A percentile compares a stretch with the other conserved stretches of the same genome.
phyloP scores from a whole-genome alignment of 2,797 vertebrate genomes.

The Gallirallus australis region DNA sequence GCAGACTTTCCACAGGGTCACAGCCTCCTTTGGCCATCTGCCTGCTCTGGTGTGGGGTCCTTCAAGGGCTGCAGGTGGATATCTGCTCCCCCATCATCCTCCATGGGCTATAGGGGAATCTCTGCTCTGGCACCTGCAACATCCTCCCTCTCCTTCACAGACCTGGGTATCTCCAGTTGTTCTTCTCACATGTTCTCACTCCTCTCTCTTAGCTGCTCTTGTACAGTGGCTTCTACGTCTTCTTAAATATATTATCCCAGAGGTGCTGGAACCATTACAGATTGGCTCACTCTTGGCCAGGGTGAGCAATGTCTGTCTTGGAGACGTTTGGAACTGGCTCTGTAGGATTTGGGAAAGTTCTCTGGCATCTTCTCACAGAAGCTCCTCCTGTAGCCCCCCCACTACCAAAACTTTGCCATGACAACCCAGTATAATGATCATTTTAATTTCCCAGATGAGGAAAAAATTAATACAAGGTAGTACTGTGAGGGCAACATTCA shows the following conservation, averaged over 20 bases:
- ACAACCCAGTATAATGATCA: background rate
- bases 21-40: too few relatives aligned
- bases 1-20: too few relatives aligned
- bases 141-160: background rate
- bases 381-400: background rate
- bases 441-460: background rate
- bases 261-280: fast-evolving
- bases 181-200: background rate
- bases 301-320: background rate
- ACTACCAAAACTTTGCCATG: background rate
- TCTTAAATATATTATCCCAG: background rate
- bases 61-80: background rate
- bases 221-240: background rate
- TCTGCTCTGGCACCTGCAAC: background rate
- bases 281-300: background rate
- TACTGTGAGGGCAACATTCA: background rate
- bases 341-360: background rate
- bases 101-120: background rate
- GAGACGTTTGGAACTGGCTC: fast-evolving
- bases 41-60: background rate
- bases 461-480: background rate
- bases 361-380: background rate
- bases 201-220: background rate
- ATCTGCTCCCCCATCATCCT: background rate
- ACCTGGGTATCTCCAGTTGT: background rate